Conservation (phyloP, 2,113 vertebrate species). For the Myrmecophaga tridactyla region DNA sequence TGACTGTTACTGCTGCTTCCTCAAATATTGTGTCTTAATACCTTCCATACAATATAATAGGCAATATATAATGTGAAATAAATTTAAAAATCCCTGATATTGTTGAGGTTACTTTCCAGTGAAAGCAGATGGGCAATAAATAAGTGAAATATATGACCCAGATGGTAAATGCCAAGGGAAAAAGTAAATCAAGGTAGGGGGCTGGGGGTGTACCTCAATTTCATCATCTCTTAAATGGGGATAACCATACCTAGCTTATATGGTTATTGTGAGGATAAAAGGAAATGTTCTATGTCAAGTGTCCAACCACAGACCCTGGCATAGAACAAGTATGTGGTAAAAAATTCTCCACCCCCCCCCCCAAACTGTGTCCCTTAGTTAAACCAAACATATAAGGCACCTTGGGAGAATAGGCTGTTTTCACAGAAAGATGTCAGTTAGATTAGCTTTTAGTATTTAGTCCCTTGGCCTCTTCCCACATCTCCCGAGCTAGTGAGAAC, state of each 20-base stretch:
- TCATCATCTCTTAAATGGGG: background rate
- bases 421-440: slow-evolving; percentile 8
- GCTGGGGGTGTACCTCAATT: background rate
- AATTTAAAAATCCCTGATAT: background rate
- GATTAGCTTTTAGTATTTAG: background rate
- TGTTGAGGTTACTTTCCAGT: background rate
- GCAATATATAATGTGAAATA: background rate
- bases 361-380: background rate
- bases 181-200: background rate
- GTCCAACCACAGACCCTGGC: background rate
- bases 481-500: slow-evolving; percentile 8
- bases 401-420: background rate
- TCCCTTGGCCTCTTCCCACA: background rate
- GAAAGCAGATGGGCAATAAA: background rate
- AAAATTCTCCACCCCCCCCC: background rate
- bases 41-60: background rate
- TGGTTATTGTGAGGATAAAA: background rate
- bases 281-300: background rate
- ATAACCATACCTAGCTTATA: background rate
- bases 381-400: background rate
- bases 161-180: background rate
- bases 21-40: background rate
- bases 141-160: background rate
- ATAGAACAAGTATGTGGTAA: background rate
- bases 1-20: background rate